These are phyloP conservation scores for Chlorospingus semifuscus DNA, from an alignment of 2,797 vertebrate species.

Conservation along the genomic window DNA sequence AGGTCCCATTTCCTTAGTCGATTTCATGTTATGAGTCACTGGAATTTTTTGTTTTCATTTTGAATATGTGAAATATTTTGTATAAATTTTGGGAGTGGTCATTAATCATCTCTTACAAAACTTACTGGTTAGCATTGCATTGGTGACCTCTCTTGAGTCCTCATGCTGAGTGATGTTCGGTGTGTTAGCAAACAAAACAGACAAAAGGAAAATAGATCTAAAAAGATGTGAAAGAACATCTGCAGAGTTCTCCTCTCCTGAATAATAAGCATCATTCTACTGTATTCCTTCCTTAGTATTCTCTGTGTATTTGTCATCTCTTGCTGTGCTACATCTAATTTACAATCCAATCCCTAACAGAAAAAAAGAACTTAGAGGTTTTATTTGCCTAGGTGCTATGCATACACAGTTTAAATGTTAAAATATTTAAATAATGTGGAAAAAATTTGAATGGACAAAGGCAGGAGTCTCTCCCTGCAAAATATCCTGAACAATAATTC, in stretches of 20 bases:
- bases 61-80: neutral
- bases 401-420: neutral
- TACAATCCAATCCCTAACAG: neutral
- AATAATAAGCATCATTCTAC: conserved; percentile 38
- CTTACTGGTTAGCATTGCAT: neutral
- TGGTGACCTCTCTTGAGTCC: neutral
- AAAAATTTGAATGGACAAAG: neutral
- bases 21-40: neutral
- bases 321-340: conserved; percentile 27
- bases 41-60: neutral
- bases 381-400: neutral
- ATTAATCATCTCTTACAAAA: neutral
- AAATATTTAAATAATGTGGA: neutral
- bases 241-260: conserved; percentile 42
- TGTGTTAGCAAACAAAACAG: neutral
- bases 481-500: neutral
- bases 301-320: conserved; percentile 13
- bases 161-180: neutral
- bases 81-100: neutral
- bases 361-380: neutral
- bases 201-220: conserved; percentile 11
- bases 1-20: neutral
- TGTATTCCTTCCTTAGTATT: conserved; percentile 21
- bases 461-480: neutral
- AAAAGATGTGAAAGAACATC: conserved; percentile 9